Base-by-base conservation (phyloP, 2,113 vertebrate genomes). In the Eubucco bourcierii region DNA sequence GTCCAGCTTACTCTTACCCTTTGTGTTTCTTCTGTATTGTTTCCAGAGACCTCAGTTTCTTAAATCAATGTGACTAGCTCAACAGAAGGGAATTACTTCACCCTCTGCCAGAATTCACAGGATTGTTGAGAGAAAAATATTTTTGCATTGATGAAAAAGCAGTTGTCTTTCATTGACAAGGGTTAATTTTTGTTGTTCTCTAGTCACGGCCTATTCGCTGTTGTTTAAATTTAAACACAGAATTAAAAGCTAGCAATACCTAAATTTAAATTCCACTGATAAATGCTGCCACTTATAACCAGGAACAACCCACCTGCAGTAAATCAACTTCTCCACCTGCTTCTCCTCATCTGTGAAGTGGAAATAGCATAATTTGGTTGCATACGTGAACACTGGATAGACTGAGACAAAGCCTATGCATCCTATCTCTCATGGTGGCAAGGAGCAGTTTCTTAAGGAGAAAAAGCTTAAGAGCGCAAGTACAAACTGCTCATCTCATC, bases 71-170 rank as follows among this genome's bases (percentile, higher is more conserved):
- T 15, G 33, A 75, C 46, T 52, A 81, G 41, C 28, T 37, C 74
- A 94, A 74, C 39, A 84, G 59, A 89, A 87, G 66, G 44, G 74
- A 95, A 93, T 90, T 82, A 75, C 80, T 94, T 93, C 88, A 95
- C 64, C 14, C n/a, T 13, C 64, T 66, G 60, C 14, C 28, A 73
- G 50, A 90, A 90, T 58, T 90, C 28, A 85, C 15, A 28, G 24
- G 33, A 87, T 79, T 90, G 75, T 91, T 93, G 37, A 82, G 50
- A 58, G 27, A 75, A 87, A 84, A 88, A 25, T 88, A 77, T 29
- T 88, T 88, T 65, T 67, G 41, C n/a, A 68, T 53, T 65, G 23
- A 91, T 84, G 67, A 93, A 90, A 80, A 93, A 75, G 39, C 59
- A 66, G 83, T 76, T 87, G 39, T 86, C 78, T 88, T 91, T 84